Evolutionary conservation across 1,140 invertebrate genomes (phyloP), one percentile per base, ranked within the genome.

Genomic region (Psilanteris sp.): DNA sequence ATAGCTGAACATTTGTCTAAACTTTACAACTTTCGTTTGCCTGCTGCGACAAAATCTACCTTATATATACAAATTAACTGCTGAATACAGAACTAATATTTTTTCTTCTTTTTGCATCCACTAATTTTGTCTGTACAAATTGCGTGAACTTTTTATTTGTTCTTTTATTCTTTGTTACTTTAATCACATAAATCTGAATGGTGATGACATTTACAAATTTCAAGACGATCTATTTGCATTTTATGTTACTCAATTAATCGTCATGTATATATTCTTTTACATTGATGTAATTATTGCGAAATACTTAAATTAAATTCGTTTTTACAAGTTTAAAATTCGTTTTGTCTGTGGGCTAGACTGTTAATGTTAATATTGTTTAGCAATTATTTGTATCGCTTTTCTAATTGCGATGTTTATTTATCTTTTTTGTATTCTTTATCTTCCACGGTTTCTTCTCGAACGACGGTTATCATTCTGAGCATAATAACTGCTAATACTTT

Each of bases 401-500:
- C 2, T 50, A 24, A 4, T 48, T 27, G 29, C n/a, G 6, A 10
- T 31, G 6, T 22, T 83, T 80, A 83, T 71, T 87, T 85, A 0
- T 87, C 85, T 29, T 79, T 82, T 54, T 83, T 85, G 50, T 82
- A 54, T 48, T 87, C 85, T 7, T 78, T 83, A 27, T 87, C 85
- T 6, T 88, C 85, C 0, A 54, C 13, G 1, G 79, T 27, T 27
- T 88, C 87, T 22, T 88, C 87, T 0, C 85, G 83, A 36, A 88
- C 81, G 0, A 86, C 85, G 10, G 80, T 61, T 4, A 94, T 90
- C 81, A 94, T 91, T 57, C 91, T 89, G 41, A 93, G 87, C 83
- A 94, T 92, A 62, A 93, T 89, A 16, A 94, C 88, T 7, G 94
- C 92, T 13, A 94, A 89, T 22, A 97, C 90, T 87, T 96, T 96